These are phyloP conservation scores for Scolopax bukidnonensis DNA, from an alignment of 2,797 vertebrate species.

Conservation along the genomic window DNA sequence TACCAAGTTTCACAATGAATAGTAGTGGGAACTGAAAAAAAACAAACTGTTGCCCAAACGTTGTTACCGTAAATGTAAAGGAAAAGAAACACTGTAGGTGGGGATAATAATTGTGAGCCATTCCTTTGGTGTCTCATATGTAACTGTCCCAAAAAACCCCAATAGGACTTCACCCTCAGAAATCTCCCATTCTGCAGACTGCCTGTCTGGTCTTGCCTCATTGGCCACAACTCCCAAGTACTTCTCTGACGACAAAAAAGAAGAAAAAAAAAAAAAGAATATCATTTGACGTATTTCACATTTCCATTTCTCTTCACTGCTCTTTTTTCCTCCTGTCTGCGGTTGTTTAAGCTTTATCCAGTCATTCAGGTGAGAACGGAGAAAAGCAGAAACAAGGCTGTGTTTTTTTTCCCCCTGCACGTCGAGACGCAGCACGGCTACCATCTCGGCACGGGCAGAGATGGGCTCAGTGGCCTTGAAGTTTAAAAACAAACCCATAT, in stretches of 20 bases:
- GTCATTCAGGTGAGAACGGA: slow-evolving; percentile 22
- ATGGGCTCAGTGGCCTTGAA: neutral
- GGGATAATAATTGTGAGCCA: slow-evolving; percentile 67
- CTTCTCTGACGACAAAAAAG: neutral
- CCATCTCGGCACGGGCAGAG: neutral
- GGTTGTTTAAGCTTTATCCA: slow-evolving; percentile 37
- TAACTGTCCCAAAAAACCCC: slow-evolving; percentile 64
- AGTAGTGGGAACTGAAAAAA: slow-evolving; percentile 69
- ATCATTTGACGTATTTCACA: slow-evolving; percentile 17
- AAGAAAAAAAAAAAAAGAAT: neutral
- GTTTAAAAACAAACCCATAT: neutral
- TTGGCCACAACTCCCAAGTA: neutral
- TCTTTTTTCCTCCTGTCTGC: slow-evolving; percentile 48
- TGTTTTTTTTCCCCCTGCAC: neutral
- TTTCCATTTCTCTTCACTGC: slow-evolving; percentile 50
- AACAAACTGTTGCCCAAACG: slow-evolving; percentile 56
- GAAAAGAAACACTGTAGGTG: slow-evolving; percentile 79
- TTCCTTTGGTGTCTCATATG: slow-evolving; percentile 59
- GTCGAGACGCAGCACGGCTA: neutral
- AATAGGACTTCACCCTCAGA: slow-evolving; percentile 39
- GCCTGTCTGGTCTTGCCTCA: neutral
- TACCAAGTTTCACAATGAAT: slow-evolving; percentile 77
- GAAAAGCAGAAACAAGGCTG: slow-evolving; percentile 14
- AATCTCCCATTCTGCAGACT: slow-evolving; percentile 11
- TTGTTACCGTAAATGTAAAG: slow-evolving; percentile 76